These are phyloP conservation scores for Lasioglossum zephyrum DNA, from an alignment of 2,888 invertebrate species.

Conservation along the genomic window DNA sequence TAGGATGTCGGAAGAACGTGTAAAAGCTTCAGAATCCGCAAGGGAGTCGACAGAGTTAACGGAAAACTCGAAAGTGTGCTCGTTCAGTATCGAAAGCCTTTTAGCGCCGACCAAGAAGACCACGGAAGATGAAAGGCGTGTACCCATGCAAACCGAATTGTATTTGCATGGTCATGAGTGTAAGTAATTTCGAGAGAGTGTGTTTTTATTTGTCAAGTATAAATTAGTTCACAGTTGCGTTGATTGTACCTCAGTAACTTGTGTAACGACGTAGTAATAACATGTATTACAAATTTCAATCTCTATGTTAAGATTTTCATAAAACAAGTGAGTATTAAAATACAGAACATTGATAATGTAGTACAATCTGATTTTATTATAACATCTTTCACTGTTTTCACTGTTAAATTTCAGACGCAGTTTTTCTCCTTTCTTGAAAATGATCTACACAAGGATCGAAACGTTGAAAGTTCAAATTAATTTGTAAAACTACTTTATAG, in stretches of 20 bases:
- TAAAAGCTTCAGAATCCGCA: constrained; percentile 42
- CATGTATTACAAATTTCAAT: too few relatives aligned
- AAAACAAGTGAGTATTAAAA: too few relatives aligned
- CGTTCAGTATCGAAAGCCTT: constrained; percentile 81
- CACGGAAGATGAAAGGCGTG: constrained; percentile 49
- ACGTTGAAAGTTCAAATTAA: too few relatives aligned
- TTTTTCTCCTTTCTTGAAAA: too few relatives aligned
- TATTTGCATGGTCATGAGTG: constrained; percentile 63
- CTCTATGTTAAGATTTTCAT: too few relatives aligned
- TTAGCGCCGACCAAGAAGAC: constrained; percentile 75
- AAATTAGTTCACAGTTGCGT: background rate
- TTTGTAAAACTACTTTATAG: too few relatives aligned
- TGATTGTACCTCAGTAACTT: constrained; percentile 1
- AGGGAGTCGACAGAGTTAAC: constrained; percentile 58
- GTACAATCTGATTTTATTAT: too few relatives aligned
- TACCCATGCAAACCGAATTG: constrained; percentile 45
- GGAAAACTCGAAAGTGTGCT: constrained; percentile 70
- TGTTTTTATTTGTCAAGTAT: background rate
- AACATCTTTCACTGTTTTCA: too few relatives aligned
- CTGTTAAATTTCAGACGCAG: too few relatives aligned
- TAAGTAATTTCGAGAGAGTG: constrained; percentile 54
- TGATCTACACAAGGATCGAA: too few relatives aligned
- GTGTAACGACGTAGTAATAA: too few relatives aligned
- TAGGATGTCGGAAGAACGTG: constrained; percentile 72
- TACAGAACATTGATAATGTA: too few relatives aligned